Evolutionary conservation across 2,888 invertebrate species (phyloP), one percentile per base, ranked within the genome.

Genomic region (Stegana nigrithorax): DNA sequence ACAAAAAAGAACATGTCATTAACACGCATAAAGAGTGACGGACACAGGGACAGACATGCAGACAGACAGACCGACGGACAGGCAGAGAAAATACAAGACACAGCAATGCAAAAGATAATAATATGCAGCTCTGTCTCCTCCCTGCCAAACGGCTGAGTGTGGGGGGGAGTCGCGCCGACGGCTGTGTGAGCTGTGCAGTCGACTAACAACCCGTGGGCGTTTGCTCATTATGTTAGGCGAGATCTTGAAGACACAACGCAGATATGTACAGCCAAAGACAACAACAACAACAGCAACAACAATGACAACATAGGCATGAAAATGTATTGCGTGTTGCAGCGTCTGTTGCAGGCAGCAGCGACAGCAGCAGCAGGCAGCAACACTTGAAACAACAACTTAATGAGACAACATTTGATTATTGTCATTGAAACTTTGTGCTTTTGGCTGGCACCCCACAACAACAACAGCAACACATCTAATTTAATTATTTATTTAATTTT

Each of bases 1-100:
- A 71, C 47, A 51, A 59, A 59, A 60, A 29, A 21, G 27, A 65
- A 71, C 71, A 73, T 68, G 71, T 70, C 73, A 71, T 72, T 73
- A 67, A 53, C 68, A 65, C 66, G 67, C 47, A 47, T 60, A 63
- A 61, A 25, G 42, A 59, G 17, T n/a, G n/a, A n/a, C n/a, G n/a
- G n/a, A n/a, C n/a, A n/a, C n/a, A n/a, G n/a, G n/a, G n/a, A n/a
- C n/a, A n/a, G n/a, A n/a, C n/a, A 7, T n/a, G n/a, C n/a, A n/a
- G n/a, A n/a, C 10, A 47, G 23, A 47, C 23, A 47, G 12, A 47
- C 47, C 25, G 12, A 47, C 21, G 12, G 25, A 44, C n/a, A n/a
- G n/a, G n/a, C n/a, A 7, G 17, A 42, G 8, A 42, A 14, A 55
- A 36, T 21, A 53, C 27, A 53, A 29, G 29, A 53, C 12, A 53